Conservation (phyloP, 2,113 vertebrate species). For the Typhlomys cinereus region DNA sequence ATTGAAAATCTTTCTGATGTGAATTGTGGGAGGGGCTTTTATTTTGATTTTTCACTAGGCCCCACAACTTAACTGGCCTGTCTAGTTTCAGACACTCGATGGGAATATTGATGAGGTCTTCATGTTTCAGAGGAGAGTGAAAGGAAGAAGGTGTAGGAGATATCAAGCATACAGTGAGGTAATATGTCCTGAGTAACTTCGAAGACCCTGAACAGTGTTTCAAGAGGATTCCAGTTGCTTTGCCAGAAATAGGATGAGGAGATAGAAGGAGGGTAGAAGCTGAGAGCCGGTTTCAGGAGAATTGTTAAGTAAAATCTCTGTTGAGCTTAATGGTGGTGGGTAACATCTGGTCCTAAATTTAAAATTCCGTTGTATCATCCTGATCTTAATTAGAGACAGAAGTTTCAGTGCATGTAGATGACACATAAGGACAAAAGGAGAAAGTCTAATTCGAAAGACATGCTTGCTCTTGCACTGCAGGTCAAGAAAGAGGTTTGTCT, state of each 20-base stretch:
- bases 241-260: not conserved
- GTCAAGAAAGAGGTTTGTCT: not conserved
- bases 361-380: conserved; percentile 45
- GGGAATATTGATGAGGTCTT: not conserved
- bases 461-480: not conserved
- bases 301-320: conserved; percentile 25
- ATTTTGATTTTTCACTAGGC: not conserved
- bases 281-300: not conserved
- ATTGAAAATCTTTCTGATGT: not conserved
- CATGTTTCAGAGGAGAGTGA: not conserved
- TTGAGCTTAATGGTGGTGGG: not conserved
- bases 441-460: conserved; percentile 7
- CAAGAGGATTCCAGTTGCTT: not conserved
- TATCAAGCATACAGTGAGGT: not conserved
- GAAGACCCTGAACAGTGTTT: not conserved
- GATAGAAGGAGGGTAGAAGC: not conserved
- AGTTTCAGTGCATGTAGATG: conserved; percentile 37
- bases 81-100: not conserved
- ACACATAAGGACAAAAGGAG: conserved; percentile 19
- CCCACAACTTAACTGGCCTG: too few relatives aligned
- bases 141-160: too few relatives aligned
- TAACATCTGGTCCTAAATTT: conserved; percentile 47
- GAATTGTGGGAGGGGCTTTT: not conserved
- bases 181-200: not conserved
- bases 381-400: conserved; percentile 54